Conservation (phyloP, 1,140 invertebrate genomes). For the Propsilocerus akamusi region DNA sequence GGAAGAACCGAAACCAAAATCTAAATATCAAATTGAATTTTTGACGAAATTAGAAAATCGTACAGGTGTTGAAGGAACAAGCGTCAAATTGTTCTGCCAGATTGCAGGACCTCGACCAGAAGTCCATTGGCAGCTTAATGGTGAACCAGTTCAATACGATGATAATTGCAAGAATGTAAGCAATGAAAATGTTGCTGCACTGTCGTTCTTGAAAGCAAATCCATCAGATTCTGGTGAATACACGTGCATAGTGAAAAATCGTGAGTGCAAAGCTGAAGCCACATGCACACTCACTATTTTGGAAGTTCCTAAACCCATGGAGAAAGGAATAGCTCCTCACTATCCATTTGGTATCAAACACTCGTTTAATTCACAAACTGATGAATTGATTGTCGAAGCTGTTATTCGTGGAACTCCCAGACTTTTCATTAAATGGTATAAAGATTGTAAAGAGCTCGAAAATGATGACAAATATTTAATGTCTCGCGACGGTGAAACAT, state of each 20-base stretch:
- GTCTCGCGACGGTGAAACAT: constrained; percentile 44
- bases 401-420: constrained; percentile 47
- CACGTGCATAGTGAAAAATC: constrained; percentile 36
- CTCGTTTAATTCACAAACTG: constrained; percentile 11
- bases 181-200: constrained; percentile 36
- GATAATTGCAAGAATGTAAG: constrained; percentile 31
- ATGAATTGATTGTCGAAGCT: constrained; percentile 59
- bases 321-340: background rate
- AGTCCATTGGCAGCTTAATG: constrained; percentile 27
- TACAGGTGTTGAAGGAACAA: constrained; percentile 51
- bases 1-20: background rate
- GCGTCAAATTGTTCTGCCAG: constrained; percentile 64
- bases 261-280: background rate
- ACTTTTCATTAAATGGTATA: constrained; percentile 56
- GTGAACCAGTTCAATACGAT: constrained; percentile 28
- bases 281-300: background rate
- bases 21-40: constrained; percentile 26
- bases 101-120: constrained; percentile 54
- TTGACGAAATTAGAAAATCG: constrained; percentile 62
- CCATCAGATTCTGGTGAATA: constrained; percentile 52
- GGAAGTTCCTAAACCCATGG: background rate
- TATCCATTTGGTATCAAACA: background rate
- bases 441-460: constrained; percentile 37
- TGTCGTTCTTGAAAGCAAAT: constrained; percentile 37
- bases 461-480: constrained; percentile 37